Evolutionary conservation across 2,797 vertebrate genomes (phyloP), one percentile per base, ranked within the genome.

Genomic region (Valencia hispanica): DNA sequence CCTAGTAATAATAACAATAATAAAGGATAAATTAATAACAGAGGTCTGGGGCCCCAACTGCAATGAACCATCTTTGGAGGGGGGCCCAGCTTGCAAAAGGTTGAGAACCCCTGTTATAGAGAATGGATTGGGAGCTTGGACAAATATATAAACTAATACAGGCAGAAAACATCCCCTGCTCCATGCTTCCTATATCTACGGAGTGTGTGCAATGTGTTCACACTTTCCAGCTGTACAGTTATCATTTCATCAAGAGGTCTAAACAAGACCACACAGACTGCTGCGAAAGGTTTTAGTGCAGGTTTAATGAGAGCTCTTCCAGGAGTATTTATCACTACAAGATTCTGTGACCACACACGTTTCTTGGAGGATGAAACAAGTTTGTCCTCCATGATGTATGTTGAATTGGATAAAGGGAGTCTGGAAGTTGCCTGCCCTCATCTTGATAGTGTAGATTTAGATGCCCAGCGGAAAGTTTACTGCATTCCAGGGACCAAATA

Each of bases 381-480:
- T 81, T 74, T 27, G 77, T 41, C 25, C 39, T 27, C 50, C 43
- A 47, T 77, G 73, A 65, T 72, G 84, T 74, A 55, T 73, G 5
- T 63, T 72, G 72, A 63, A 65, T 30, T 59, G 34, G 61, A 73
- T 53, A 77, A 78, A 69, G 61, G 72, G 75, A 77, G 45, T 50
- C 39, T 50, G 71, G 72, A 70, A 63, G 77, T 59, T 77, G 14
- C 72, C 74, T 79, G 91, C 68, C 90, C 83, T 83, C 79, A 77
- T 81, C 75, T 39, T 36, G 34, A 71, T 61, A 8, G 63, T 74
- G 76, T 10, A 74, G 84, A 75, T 80, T 90, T 82, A 81, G 87
- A 80, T 78, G 75, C 74, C 63, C 76, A 74, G 83, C 61, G 12
- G 76, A 90, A 86, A 74, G 48, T 81, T 89, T 83, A 84, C 82